Conservation (phyloP, 1,140 invertebrate species). For the Phymorhynchus buccinoides region DNA sequence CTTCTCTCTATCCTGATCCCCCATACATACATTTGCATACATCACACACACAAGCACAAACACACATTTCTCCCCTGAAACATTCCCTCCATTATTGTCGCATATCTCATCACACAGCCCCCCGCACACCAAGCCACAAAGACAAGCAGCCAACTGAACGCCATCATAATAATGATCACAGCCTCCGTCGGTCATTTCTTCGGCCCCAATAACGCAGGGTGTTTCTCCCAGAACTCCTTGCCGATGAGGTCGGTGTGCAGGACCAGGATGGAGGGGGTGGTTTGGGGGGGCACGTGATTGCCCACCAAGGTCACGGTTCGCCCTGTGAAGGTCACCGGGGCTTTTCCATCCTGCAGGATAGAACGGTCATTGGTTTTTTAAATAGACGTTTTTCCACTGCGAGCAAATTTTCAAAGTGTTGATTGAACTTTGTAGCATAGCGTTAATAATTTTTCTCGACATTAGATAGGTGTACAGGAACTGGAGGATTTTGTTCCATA, state of each 20-base stretch:
- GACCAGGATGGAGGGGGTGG: constrained; percentile 42
- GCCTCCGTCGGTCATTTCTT: constrained; percentile 27
- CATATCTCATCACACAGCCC: background rate
- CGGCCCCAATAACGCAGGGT: constrained; percentile 76
- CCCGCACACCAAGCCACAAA: too few species aligned
- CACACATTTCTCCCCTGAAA: background rate
- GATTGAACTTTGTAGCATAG: too few species aligned
- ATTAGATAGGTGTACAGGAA: too few species aligned
- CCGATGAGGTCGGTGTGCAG: constrained; percentile 84
- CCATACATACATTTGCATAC: too few species aligned
- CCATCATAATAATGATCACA: background rate
- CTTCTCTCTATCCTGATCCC: too few species aligned
- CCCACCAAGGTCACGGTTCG: constrained; percentile 34
- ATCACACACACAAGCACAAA: too few species aligned
- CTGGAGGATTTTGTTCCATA: too few species aligned
- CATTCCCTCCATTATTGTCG: background rate
- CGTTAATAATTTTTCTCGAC: too few species aligned
- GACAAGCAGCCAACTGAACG: constrained; percentile 1
- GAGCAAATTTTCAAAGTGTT: too few species aligned
- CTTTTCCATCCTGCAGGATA: background rate
- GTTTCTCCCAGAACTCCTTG: constrained; percentile 87
- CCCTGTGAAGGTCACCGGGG: constrained; percentile 26
- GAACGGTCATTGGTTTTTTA: background rate
- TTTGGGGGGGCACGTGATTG: constrained; percentile 39
- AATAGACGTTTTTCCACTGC: background rate